Percentiles rank a stretch among this genome's conserved stretches.
Evolutionary conservation across 2,797 vertebrate genomes (phyloP).

Genomic region (Bucorvus abyssinicus): DNA sequence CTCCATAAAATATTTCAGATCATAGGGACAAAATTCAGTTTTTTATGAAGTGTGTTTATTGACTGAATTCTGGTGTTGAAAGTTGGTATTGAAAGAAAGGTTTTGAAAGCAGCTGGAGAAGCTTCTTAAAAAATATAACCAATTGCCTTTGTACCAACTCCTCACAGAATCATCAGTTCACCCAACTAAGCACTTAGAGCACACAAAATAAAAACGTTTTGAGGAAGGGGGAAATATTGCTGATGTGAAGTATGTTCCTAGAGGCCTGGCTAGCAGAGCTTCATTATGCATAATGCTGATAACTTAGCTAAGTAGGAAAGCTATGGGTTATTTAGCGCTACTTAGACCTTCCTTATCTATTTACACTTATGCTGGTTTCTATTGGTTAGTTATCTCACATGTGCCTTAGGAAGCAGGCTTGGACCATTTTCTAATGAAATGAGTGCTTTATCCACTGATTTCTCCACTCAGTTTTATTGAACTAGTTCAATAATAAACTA

Average conservation of each 20-base stretch:
- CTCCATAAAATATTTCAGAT: background rate
- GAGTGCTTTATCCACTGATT: background rate
- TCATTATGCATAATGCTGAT: background rate
- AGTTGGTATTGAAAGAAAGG: too few relatives aligned
- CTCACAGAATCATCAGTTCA: background rate
- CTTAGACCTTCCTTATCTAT: background rate
- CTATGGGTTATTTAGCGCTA: background rate
- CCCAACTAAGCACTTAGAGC: background rate
- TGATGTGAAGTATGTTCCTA: background rate
- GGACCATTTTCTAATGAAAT: background rate
- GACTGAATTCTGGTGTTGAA: background rate
- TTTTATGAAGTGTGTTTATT: background rate
- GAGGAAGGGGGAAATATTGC: background rate
- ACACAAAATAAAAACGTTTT: background rate
- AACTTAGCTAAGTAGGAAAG: background rate
- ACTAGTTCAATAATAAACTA: background rate
- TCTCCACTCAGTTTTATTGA: background rate
- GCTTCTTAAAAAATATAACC: background rate
- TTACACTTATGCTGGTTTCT: background rate
- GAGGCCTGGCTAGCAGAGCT: background rate
- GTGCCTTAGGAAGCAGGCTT: background rate
- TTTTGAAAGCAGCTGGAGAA: constrained; percentile 7
- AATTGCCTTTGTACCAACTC: background rate
- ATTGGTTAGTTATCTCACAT: background rate
- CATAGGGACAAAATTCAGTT: background rate